Base-by-base conservation (phyloP, 1,140 invertebrate genomes). In the Pseudobourletiella spinata region DNA sequence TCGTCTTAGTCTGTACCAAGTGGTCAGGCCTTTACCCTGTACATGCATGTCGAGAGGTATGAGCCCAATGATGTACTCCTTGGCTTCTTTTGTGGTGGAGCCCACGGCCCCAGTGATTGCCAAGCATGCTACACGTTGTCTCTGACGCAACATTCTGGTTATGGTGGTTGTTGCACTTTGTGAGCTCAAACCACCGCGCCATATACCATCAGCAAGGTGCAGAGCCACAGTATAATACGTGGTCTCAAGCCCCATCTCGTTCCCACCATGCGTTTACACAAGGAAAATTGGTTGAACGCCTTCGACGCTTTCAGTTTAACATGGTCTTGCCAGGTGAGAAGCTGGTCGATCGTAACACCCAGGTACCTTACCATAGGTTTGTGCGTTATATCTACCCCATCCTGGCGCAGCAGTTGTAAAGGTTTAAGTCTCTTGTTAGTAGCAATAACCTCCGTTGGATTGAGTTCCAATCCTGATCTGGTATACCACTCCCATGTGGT, bases 401-500 rank as follows among this genome's bases (percentile, higher is more conserved):
- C n/a, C n/a, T n/a, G n/a, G n/a, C n/a, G n/a, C n/a, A n/a, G n/a
- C n/a, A n/a, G n/a, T n/a, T n/a, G n/a, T n/a, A n/a, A n/a, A n/a
- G n/a, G n/a, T n/a, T n/a, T n/a, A n/a, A n/a, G n/a, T n/a, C n/a
- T n/a, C n/a, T n/a, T n/a, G n/a, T n/a, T n/a, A n/a, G n/a, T n/a
- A n/a, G n/a, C n/a, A n/a, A n/a, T n/a, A n/a, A n/a, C n/a, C n/a
- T n/a, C n/a, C n/a, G n/a, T n/a, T n/a, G n/a, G n/a, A n/a, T n/a
- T n/a, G n/a, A n/a, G n/a, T n/a, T n/a, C n/a, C n/a, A n/a, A n/a
- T n/a, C n/a, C n/a, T n/a, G n/a, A n/a, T n/a, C n/a, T n/a, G n/a
- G n/a, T n/a, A 57, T 58, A 60, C 63, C 63, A 65, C 15, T 25
- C 22, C 1, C 30, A 16, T 3, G 52, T 20, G n/a, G 57, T 22